A percentile compares a stretch with the other conserved stretches of the same genome.
Evolutionary conservation across 2,797 vertebrate genomes (phyloP).

Genomic region (Capromys pilorides): DNA sequence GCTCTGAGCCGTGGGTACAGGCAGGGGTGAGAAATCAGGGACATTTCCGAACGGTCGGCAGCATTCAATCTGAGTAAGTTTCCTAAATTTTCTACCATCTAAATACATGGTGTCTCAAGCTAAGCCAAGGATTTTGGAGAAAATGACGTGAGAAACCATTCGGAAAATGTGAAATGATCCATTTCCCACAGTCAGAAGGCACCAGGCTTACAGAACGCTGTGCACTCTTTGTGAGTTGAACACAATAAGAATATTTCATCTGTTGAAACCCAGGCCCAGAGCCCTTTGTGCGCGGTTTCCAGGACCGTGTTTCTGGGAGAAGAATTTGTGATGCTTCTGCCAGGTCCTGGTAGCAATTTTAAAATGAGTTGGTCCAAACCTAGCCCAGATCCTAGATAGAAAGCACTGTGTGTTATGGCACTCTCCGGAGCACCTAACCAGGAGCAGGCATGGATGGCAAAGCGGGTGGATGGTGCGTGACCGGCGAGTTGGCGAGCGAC

Average conservation of each 20-base stretch:
- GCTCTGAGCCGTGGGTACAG: neutral
- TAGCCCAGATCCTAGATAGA: neutral
- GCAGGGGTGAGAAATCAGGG: neutral
- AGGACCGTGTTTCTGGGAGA: neutral
- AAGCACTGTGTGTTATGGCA: neutral
- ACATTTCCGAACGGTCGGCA: neutral
- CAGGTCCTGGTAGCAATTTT: neutral
- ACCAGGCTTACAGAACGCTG: neutral
- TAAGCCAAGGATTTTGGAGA: neutral
- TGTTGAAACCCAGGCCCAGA: neutral
- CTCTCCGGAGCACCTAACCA: neutral
- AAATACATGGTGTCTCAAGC: neutral
- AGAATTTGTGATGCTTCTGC: constrained; percentile 3
- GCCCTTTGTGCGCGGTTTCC: neutral
- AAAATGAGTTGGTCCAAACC: neutral
- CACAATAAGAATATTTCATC: neutral
- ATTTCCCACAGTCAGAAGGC: neutral
- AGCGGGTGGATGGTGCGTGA: neutral
- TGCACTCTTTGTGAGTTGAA: neutral
- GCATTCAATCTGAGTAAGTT: neutral
- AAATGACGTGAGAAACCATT: constrained; percentile 20
- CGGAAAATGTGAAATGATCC: neutral
- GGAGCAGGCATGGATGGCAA: neutral
- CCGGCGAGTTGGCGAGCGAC: neutral
- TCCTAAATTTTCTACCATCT: neutral